Conservation (phyloP, 2,113 vertebrate species). For the Misgurnus mizolepis region DNA sequence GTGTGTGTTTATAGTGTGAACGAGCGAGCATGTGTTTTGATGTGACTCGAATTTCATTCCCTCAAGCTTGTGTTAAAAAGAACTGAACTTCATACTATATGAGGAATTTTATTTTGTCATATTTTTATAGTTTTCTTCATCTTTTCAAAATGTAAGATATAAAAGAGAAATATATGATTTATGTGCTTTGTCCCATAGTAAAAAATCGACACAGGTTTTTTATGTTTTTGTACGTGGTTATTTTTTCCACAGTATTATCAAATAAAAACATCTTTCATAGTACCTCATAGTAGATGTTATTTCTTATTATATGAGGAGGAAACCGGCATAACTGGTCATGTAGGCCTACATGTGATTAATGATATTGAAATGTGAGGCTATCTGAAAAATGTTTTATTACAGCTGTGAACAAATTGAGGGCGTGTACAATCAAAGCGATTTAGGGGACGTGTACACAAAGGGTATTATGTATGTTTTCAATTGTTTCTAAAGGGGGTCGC, state of each 20-base stretch:
- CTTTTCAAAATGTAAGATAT: conserved; percentile 60
- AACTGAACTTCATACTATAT: conserved; percentile 44
- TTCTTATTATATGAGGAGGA: background rate
- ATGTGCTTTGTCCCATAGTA: conserved; percentile 59
- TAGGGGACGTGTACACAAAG: too few species aligned
- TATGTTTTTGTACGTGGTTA: conserved; percentile 72
- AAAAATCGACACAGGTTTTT: conserved; percentile 57
- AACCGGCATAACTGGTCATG: too few species aligned
- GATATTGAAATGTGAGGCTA: too few species aligned
- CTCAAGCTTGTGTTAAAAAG: conserved; percentile 44
- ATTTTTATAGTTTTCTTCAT: conserved; percentile 55
- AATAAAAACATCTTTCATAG: conserved; percentile 76
- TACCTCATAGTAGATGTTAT: conserved; percentile 36
- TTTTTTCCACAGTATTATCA: conserved; percentile 78
- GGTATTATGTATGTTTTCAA: too few species aligned
- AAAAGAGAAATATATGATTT: conserved; percentile 65
- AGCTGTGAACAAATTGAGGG: too few species aligned
- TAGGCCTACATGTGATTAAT: too few species aligned
- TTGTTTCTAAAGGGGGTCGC: too few species aligned
- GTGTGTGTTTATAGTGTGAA: conserved; percentile 47
- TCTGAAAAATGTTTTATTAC: too few species aligned
- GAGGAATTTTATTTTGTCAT: conserved; percentile 40
- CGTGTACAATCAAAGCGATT: too few species aligned
- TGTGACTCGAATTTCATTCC: conserved; percentile 25
- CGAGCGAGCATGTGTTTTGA: conserved; percentile 18